Evolutionary conservation across 92 coral and sea anemone genomes (phyloP).

Genomic region (Meandrina meandrites): DNA sequence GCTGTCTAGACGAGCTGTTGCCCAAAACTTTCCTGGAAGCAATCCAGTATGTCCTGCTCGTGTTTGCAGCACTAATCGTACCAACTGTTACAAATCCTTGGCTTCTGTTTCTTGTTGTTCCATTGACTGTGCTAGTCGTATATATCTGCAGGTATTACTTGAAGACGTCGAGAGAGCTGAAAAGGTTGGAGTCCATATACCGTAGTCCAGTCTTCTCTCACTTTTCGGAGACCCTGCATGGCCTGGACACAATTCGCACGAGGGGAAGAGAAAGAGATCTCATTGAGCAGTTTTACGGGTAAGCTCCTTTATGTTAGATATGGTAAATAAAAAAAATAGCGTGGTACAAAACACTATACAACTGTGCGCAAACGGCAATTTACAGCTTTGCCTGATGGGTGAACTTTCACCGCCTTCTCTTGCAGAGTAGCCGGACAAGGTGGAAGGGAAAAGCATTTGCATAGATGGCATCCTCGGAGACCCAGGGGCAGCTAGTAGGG

Average conservation of each 20-base stretch:
- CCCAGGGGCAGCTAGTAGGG: no score
- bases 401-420: no score
- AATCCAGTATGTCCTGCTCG: neutral
- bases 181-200: neutral
- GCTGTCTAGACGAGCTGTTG: neutral
- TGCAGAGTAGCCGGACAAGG: no score
- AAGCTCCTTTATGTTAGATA: no score
- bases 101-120: neutral
- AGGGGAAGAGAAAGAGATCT: neutral
- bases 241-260: slow-evolving; percentile 5
- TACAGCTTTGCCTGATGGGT: no score
- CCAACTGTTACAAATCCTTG: neutral
- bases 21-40: neutral
- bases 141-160: neutral
- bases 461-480: no score
- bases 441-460: no score
- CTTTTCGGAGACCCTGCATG: neutral
- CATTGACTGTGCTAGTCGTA: neutral
- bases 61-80: neutral
- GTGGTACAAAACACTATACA: no score
- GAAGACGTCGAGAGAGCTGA: neutral
- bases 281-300: neutral
- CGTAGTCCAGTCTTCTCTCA: neutral
- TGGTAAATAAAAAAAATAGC: no score
- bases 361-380: no score